Conservation (phyloP, 2,113 vertebrate species). For the Scomber japonicus region DNA sequence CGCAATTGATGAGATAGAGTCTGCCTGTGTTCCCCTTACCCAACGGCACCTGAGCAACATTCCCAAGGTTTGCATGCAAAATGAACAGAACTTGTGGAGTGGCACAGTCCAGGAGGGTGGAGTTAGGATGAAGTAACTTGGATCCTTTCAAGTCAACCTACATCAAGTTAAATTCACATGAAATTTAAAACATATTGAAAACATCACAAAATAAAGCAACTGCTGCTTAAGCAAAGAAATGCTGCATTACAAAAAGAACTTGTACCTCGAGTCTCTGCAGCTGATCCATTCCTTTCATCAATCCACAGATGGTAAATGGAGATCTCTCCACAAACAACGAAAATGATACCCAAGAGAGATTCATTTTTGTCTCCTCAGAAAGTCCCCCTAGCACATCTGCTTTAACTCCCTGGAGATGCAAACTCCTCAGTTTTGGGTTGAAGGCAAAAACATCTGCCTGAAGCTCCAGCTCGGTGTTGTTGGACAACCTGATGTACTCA, state of each 20-base stretch:
- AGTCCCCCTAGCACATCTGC: slow-evolving; percentile 12
- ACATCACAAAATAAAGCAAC: too few relatives aligned
- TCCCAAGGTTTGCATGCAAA: slow-evolving; percentile 14
- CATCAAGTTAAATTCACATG: neutral
- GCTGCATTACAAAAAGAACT: neutral
- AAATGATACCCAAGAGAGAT: slow-evolving; percentile 13
- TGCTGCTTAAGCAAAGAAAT: neutral
- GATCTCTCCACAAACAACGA: slow-evolving; percentile 44
- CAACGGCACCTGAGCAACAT: slow-evolving; percentile 1
- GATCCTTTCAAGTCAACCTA: slow-evolving; percentile 47
- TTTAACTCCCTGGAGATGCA: slow-evolving; percentile 23
- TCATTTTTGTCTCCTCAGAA: slow-evolving; percentile 15
- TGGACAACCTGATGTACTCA: slow-evolving; percentile 37
- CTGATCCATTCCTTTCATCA: slow-evolving; percentile 15
- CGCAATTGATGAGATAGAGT: slow-evolving; percentile 45
- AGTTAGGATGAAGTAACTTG: slow-evolving; percentile 19
- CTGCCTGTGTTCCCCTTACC: slow-evolving; percentile 5
- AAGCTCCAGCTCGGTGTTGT: slow-evolving; percentile 43
- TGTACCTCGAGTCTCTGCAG: slow-evolving; percentile 5
- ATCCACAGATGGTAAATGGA: slow-evolving; percentile 8
- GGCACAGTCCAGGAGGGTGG: slow-evolving; percentile 27
- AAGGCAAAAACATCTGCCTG: slow-evolving; percentile 31
- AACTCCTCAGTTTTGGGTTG: slow-evolving; percentile 21
- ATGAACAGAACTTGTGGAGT: neutral
- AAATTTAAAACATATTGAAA: neutral